Percentiles rank a stretch among this genome's conserved stretches.
phyloP scores from a whole-genome alignment of 1,140 invertebrate species.

The Antheraea pernyi region DNA sequence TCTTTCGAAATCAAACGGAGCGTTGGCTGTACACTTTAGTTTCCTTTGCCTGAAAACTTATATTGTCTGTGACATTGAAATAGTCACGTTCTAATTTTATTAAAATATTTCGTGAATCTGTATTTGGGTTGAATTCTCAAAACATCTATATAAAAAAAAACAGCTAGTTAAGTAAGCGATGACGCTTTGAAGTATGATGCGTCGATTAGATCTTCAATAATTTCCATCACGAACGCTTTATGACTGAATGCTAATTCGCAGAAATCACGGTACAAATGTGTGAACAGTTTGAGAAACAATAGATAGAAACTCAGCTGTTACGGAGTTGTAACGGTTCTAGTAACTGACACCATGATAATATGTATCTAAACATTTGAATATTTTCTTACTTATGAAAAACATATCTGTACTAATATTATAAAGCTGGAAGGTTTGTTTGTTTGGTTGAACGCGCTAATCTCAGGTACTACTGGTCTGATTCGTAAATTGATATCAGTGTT shows the following conservation, averaged over 20 bases:
- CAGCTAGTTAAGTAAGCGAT: constrained; percentile 6
- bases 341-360: not conserved
- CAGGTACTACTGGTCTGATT: too few species aligned
- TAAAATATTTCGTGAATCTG: not conserved
- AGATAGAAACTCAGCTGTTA: constrained; percentile 2
- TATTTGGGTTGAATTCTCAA: not conserved
- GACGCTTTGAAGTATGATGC: constrained; percentile 8
- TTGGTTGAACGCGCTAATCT: too few species aligned
- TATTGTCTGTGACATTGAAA: not conserved
- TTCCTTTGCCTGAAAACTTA: not conserved
- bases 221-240: constrained; percentile 14
- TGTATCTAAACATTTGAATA: not conserved
- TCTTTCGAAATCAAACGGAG: not conserved
- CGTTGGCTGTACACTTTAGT: not conserved
- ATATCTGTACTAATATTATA: too few species aligned
- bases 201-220: constrained; percentile 11
- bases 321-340: not conserved
- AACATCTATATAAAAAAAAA: not conserved
- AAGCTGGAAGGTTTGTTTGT: too few species aligned
- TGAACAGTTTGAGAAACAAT: constrained; percentile 11
- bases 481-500: too few species aligned
- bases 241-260: constrained; percentile 12
- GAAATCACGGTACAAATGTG: constrained; percentile 12
- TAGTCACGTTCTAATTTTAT: not conserved
- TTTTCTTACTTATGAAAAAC: too few species aligned